Evolutionary conservation across 92 coral and sea anemone species (phyloP).

Genomic region (Montipora capitata): DNA sequence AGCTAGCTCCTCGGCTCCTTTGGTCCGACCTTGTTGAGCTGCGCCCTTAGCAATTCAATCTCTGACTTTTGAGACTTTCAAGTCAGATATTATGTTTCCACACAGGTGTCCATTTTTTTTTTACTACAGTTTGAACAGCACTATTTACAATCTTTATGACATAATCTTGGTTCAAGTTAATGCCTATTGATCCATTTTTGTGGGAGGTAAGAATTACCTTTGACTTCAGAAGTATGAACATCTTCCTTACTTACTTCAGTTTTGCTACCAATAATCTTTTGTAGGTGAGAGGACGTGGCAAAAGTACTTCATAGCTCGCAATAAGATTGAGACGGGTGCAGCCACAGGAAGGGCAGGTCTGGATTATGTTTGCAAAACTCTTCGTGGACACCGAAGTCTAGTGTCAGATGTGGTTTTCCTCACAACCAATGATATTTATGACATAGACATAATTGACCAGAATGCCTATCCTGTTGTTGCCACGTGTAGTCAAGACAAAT

Average conservation of each 20-base stretch:
- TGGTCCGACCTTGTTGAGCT: too few relatives aligned
- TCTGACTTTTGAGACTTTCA: too few relatives aligned
- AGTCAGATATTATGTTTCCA: too few relatives aligned
- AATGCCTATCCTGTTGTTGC: conserved; percentile 81
- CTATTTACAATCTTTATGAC: too few relatives aligned
- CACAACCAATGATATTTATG: conserved; percentile 79
- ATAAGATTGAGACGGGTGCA: conserved; percentile 83
- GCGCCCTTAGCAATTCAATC: too few relatives aligned
- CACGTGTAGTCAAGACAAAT: conserved; percentile 81
- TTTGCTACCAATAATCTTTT: neutral
- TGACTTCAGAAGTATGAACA: too few relatives aligned
- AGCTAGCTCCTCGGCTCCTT: too few relatives aligned
- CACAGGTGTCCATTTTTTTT: too few relatives aligned
- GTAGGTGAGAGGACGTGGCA: conserved; percentile 89
- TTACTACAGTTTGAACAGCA: too few relatives aligned
- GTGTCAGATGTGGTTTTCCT: conserved; percentile 81
- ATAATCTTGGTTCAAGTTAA: too few relatives aligned
- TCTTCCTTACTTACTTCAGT: neutral
- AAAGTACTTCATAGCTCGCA: conserved; percentile 74
- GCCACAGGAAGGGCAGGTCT: conserved; percentile 85
- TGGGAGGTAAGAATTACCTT: too few relatives aligned
- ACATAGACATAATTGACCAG: conserved; percentile 79
- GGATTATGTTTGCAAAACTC: conserved; percentile 85
- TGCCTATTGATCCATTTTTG: too few relatives aligned
- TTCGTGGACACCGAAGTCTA: conserved; percentile 81